These are phyloP conservation scores for Crocuta crocuta DNA, from an alignment of 2,113 vertebrate genomes.

Conservation along the genomic window DNA sequence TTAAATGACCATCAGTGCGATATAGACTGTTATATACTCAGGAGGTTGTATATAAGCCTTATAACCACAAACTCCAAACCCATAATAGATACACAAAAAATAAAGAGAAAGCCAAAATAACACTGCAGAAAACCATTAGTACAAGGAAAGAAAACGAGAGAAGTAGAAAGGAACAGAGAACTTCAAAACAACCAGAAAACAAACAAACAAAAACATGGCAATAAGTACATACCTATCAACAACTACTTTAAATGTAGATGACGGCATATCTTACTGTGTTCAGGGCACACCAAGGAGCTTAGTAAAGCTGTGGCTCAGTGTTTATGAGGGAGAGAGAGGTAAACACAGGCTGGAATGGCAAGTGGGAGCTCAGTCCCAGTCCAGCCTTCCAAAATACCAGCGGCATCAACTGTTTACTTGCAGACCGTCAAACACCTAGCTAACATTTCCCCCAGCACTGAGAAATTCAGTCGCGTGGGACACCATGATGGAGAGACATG, in stretches of 20 bases:
- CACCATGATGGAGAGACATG: rapidly evolving
- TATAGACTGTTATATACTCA: neutral
- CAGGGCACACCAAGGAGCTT: neutral
- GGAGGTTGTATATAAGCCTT: neutral
- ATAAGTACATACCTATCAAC: neutral
- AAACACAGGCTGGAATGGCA: neutral
- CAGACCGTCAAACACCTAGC: neutral
- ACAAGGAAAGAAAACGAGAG: neutral
- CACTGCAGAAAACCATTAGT: neutral
- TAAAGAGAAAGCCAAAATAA: neutral
- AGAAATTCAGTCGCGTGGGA: neutral
- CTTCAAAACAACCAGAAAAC: neutral
- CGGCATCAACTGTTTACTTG: rapidly evolving
- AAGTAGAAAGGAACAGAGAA: neutral
- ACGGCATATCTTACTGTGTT: rapidly evolving
- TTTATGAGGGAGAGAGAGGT: neutral
- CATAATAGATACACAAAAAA: neutral
- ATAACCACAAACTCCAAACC: neutral
- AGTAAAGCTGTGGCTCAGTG: rapidly evolving
- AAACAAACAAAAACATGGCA: neutral
- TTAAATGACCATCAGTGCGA: neutral
- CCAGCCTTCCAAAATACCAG: neutral
- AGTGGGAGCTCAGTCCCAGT: rapidly evolving
- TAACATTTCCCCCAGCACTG: neutral
- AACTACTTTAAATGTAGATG: neutral